Conservation (phyloP, 2,888 invertebrate genomes). For the Blastobasis lacticolella region DNA sequence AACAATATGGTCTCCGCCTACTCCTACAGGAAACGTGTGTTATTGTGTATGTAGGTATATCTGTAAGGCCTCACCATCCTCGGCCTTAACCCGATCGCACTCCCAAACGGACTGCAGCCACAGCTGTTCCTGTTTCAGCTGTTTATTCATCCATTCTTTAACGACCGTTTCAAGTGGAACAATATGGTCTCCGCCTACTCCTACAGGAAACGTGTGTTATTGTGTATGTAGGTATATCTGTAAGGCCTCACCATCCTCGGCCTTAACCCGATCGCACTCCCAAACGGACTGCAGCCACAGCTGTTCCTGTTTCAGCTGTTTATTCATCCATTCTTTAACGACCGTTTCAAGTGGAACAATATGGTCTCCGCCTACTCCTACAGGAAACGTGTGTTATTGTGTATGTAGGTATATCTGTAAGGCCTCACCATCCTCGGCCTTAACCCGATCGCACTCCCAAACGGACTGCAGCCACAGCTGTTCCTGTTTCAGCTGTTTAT, state of each 20-base stretch:
- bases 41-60: too few species aligned
- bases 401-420: conserved; percentile 21
- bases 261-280: conserved; percentile 42
- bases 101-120: conserved; percentile 41
- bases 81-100: conserved; percentile 38
- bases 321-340: too few species aligned
- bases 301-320: conserved; percentile 42
- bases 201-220: too few species aligned
- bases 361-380: too few species aligned
- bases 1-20: too few species aligned
- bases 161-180: too few species aligned
- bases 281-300: conserved; percentile 34
- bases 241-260: conserved; percentile 38
- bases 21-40: too few species aligned
- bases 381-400: too few species aligned
- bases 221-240: too few species aligned
- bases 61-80: conserved; percentile 36
- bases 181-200: too few species aligned
- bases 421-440: conserved; percentile 25
- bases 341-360: too few species aligned
- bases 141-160: too few species aligned
- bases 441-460: conserved; percentile 37
- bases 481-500: conserved; percentile 44
- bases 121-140: conserved; percentile 39
- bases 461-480: conserved; percentile 32